Evolutionary conservation across 2,888 invertebrate species (phyloP), one percentile per base, ranked within the genome.

Genomic region (Yponomeuta malinellus): DNA sequence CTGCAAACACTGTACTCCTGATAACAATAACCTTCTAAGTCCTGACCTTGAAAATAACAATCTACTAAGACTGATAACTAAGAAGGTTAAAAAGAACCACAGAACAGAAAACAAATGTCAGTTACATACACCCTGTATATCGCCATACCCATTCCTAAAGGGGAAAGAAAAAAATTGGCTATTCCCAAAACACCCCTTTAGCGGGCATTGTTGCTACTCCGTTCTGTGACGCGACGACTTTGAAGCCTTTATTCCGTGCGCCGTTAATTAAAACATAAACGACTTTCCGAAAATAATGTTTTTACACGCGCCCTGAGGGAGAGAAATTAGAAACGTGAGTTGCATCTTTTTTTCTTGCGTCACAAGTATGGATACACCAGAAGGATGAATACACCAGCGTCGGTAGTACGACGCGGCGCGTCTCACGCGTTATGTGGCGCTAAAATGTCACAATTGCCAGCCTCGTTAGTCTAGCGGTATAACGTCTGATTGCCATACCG

Each of bases 321-420:
- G 71, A 71, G 52, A 76, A 74, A 80, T 78, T 78, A 75, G 73
- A 72, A 72, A 77, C 78, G 77, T 79, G 79, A 80, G 75, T 78
- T 78, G 79, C 78, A 79, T 77, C 75, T 79, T 80, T 78, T 78
- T 77, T 74, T 67, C n/a, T 43, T 4, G 43, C 15, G 33, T 29
- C 29, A 10, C 65, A 15, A 59, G 15, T 4, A 15, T 8, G 43
- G 6, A 52, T 52, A 15, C 15, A 4, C 15, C 15, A 59, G 52
- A 59, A 59, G 52, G 5, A 5, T 15, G 15, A 8, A 9, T 52
- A 23, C 23, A 23, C 23, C 23, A 23, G 23, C 23, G 23, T 23
- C 0, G 23, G 23, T 23, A 23, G 23, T 23, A 23, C 23, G 23
- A 23, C 23, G 23, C 23, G 23, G 23, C 1, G 23, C 23, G 23